These are phyloP conservation scores for Amphimallon solstitiale DNA, from an alignment of 2,888 invertebrate species.

Conservation along the genomic window DNA sequence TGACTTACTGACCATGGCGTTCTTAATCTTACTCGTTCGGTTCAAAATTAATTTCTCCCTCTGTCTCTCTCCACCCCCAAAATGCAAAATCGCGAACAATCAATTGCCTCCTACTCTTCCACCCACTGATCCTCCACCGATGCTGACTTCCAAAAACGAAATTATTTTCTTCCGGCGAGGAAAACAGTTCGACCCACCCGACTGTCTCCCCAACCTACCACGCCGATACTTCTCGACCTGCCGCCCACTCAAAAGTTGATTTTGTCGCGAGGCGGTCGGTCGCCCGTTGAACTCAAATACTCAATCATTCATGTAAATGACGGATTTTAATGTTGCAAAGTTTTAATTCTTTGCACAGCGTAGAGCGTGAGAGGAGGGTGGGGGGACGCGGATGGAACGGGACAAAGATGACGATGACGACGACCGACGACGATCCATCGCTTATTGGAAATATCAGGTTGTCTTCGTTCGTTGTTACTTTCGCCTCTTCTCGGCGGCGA, in stretches of 20 bases:
- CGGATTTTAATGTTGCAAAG: conserved; percentile 63
- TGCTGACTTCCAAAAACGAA: conserved; percentile 56
- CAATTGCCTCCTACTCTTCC: too few relatives aligned
- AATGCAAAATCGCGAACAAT: conserved; percentile 57
- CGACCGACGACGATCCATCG: background rate
- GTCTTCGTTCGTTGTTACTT: conserved; percentile 52
- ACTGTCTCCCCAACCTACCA: too few relatives aligned
- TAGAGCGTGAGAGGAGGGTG: conserved; percentile 35
- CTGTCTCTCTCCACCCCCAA: conserved; percentile 55
- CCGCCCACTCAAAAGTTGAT: too few relatives aligned
- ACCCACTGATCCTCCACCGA: too few relatives aligned
- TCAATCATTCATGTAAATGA: conserved; percentile 64
- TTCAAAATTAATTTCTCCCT: conserved; percentile 61
- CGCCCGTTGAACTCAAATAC: conserved; percentile 33
- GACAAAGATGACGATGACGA: background rate
- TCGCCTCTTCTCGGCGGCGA: conserved; percentile 38
- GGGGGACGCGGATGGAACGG: background rate
- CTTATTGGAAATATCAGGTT: background rate
- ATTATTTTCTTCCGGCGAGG: conserved; percentile 54
- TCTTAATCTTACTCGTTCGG: conserved; percentile 54
- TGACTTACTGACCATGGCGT: conserved; percentile 54
- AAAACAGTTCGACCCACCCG: too few relatives aligned
- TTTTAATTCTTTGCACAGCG: conserved; percentile 57
- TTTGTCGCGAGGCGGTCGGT: too few relatives aligned
- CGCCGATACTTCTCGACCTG: too few relatives aligned